Evolutionary conservation across 2,888 invertebrate genomes (phyloP), one percentile per base, ranked within the genome.

Genomic region (Artemia sp.): DNA sequence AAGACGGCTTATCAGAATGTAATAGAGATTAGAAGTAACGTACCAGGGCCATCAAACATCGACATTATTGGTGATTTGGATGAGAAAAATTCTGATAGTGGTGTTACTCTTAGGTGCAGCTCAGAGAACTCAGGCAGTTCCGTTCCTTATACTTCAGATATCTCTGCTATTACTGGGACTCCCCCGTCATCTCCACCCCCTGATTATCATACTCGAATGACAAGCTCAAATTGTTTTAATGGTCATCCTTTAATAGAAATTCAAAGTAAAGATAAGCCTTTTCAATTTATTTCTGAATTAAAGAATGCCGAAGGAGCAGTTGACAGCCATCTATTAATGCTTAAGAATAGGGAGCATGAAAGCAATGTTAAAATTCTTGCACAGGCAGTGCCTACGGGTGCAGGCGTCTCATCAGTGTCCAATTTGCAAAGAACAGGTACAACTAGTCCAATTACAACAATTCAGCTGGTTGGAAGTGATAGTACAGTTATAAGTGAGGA

Each of bases 371-470:
- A 58, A 24, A 11, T 19, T 58, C 64, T 58, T 24, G 9, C 3
- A 58, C n/a, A n/a, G 64, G 14, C 64, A 19, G 64, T 58, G 14
- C 64, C 64, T 58, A n/a, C 64, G 64, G 64, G 64, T 58, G 8
- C 64, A 12, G 64, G 24, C 9, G 64, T 8, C 64, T 58, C 64
- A 58, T 58, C 24, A 58, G 64, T 24, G 64, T 24, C 14, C 11
- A 58, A n/a, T 9, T 58, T 58, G 10, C 64, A 11, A 58, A 24
- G 24, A n/a, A 24, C 24, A 24, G 24, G 64, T 24, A 19, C 64
- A 9, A 58, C 14, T 58, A 58, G 14, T 24, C 24, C 14, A 19
- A 19, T 58, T n/a, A 58, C n/a, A 19, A 58, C 64, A 11, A 58
- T 58, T 11, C 14, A 19, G n/a, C 14, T 10, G 24, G n/a, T 24